A percentile compares a stretch with the other conserved stretches of the same genome.
These are phyloP conservation scores for Bimastos eiseni DNA, from an alignment of 2,888 invertebrate species.

Conservation along the genomic window DNA sequence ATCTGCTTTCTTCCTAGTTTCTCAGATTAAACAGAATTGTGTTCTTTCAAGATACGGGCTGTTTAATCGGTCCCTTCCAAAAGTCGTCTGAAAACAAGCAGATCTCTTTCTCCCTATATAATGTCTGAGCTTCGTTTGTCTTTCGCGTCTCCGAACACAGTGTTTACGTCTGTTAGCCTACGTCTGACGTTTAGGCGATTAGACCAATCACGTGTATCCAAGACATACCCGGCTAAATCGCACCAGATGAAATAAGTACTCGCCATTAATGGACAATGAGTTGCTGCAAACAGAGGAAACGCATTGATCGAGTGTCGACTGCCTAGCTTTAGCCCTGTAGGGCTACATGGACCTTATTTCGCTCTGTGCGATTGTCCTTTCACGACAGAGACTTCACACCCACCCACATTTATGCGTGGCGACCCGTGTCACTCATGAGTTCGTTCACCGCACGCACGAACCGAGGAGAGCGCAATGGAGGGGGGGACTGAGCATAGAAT, in stretches of 20 bases:
- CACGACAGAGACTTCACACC: not conserved
- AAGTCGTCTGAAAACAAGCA: constrained; percentile 5
- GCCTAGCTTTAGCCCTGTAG: too few species aligned
- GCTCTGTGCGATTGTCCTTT: not conserved
- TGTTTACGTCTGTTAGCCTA: constrained; percentile 13
- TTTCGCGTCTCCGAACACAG: not conserved
- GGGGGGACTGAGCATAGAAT: not conserved
- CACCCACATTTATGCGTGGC: not conserved
- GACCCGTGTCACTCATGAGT: not conserved
- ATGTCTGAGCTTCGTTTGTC: too few species aligned
- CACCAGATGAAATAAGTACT: not conserved
- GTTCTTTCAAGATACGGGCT: not conserved
- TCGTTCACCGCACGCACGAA: not conserved
- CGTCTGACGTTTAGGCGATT: not conserved
- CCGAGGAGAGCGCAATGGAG: not conserved
- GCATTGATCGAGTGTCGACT: too few species aligned
- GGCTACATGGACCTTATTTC: not conserved
- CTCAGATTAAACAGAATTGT: not conserved
- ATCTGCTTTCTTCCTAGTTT: not conserved
- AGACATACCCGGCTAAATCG: not conserved
- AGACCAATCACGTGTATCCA: not conserved
- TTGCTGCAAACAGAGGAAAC: too few species aligned
- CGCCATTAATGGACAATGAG: not conserved
- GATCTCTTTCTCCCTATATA: not conserved
- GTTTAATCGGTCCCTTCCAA: not conserved